Evolutionary conservation across 2,797 vertebrate genomes (phyloP), one percentile per base, ranked within the genome.

Genomic region (Garrulus glandarius): DNA sequence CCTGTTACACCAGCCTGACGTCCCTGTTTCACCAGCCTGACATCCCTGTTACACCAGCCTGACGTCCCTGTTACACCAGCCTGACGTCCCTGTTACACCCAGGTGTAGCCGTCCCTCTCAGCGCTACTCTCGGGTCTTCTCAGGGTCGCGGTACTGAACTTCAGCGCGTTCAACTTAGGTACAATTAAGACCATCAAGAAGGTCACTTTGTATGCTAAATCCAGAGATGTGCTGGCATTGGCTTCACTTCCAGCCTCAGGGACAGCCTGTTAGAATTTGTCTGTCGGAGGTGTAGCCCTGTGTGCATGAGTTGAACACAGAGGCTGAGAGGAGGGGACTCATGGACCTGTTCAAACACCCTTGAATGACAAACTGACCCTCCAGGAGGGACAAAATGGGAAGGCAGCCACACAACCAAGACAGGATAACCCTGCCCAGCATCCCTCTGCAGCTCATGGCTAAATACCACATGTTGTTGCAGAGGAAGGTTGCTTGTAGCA

Each of bases 341-440:
- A 5, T 1, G 46, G 74, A n/a, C 29, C 26, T 0, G 0, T n/a
- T 34, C 27, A 12, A 1, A 16, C 53, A 19, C 21, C 29, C 53
- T 75, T 22, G 53, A 50, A 68, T 9, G 30, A 61, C 22, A 88
- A 64, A 64, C 5, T 41, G 56, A 37, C 27, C 11, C 11, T 61
- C 52, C 27, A n/a, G 34, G 6, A 56, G 39, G 30, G n/a, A 36
- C 1, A 1, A 90, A 49, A 39, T 1, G 21, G 41, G 36, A 77
- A 76, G 50, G 56, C 56, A 82, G n/a, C 23, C 8, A 4, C 27
- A 10, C 3, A 2, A 4, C 43, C 52, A 70, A 43, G 46, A 53
- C 13, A 36, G n/a, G 27, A 36, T 30, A 56, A 46, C 34, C 56
- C 70, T 69, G 70, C 49, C 72, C 43, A 59, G 4, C 27, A 20